A percentile compares a stretch with the other conserved stretches of the same genome.
phyloP scores from a whole-genome alignment of 2,888 invertebrate genomes.

The Dromius quadrimaculatus region DNA sequence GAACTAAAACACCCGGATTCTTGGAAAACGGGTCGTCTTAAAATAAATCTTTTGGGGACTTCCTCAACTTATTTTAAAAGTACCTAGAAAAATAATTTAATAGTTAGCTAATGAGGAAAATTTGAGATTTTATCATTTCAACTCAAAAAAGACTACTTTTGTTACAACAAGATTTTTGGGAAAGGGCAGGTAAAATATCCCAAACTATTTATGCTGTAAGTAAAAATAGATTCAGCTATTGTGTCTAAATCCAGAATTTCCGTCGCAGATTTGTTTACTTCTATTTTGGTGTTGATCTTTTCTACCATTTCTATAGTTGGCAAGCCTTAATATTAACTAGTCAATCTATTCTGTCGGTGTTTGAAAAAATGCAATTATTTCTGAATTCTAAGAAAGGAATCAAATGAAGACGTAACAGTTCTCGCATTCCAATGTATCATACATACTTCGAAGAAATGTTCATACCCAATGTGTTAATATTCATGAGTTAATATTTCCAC shows the following conservation, averaged over 20 bases:
- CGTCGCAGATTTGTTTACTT: constrained; percentile 10
- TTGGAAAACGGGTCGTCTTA: constrained; percentile 26
- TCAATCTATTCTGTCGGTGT: not conserved
- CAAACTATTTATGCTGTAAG: constrained; percentile 7
- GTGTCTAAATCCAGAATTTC: constrained; percentile 14
- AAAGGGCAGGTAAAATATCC: constrained; percentile 9
- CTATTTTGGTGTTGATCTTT: not conserved
- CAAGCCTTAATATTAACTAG: not conserved
- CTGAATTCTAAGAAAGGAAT: constrained; percentile 9
- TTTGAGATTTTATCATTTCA: constrained; percentile 3
- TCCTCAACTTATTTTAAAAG: constrained; percentile 23
- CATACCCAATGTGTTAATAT: not conserved
- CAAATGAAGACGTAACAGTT: constrained; percentile 21
- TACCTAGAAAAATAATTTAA: constrained; percentile 18
- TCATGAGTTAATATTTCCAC: not conserved
- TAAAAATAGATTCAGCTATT: constrained; percentile 20
- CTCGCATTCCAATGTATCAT: constrained; percentile 16
- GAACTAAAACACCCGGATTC: constrained; percentile 4
- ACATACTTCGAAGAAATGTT: constrained; percentile 8
- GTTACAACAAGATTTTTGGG: constrained; percentile 4
- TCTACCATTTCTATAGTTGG: too few relatives aligned
- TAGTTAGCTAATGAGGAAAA: constrained; percentile 13
- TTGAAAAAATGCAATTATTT: constrained; percentile 17
- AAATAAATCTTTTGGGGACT: constrained; percentile 16
- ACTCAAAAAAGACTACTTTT: constrained; percentile 18